Evolutionary conservation across 2,797 vertebrate species (phyloP).

Genomic region (Pipistrellus kuhlii): DNA sequence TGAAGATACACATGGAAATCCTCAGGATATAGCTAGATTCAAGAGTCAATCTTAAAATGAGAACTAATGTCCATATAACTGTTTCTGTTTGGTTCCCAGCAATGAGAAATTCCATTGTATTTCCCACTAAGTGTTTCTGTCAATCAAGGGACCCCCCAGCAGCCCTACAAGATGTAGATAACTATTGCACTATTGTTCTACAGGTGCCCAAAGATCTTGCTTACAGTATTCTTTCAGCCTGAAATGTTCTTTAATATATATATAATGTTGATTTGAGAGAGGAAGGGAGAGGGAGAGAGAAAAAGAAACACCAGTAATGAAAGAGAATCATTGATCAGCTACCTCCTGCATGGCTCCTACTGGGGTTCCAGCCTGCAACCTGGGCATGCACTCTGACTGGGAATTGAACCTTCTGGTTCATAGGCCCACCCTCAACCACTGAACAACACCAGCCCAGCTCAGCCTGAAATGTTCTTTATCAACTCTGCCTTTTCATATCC

Average conservation of each 20-base stretch:
- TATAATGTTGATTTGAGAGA: too few relatives aligned
- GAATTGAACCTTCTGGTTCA: too few relatives aligned
- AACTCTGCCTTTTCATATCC: neutral
- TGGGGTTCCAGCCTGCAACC: too few relatives aligned
- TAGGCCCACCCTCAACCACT: too few relatives aligned
- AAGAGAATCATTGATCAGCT: too few relatives aligned
- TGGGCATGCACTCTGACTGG: too few relatives aligned
- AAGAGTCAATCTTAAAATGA: neutral
- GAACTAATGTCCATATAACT: neutral
- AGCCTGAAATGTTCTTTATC: neutral
- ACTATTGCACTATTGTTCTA: neutral
- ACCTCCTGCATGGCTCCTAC: neutral
- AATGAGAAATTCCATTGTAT: neutral
- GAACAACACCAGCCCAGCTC: too few relatives aligned
- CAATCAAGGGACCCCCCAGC: neutral
- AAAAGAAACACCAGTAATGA: too few relatives aligned
- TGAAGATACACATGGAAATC: neutral
- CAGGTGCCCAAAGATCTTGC: neutral
- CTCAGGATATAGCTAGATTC: neutral
- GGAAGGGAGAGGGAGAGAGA: too few relatives aligned
- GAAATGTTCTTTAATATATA: too few relatives aligned
- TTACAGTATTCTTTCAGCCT: neutral
- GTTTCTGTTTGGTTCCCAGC: neutral
- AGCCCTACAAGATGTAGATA: neutral
- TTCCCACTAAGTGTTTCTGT: neutral